Evolutionary conservation across 2,888 invertebrate species (phyloP), one percentile per base, ranked within the genome.

Genomic region (Stenoptilia bipunctidactyla): DNA sequence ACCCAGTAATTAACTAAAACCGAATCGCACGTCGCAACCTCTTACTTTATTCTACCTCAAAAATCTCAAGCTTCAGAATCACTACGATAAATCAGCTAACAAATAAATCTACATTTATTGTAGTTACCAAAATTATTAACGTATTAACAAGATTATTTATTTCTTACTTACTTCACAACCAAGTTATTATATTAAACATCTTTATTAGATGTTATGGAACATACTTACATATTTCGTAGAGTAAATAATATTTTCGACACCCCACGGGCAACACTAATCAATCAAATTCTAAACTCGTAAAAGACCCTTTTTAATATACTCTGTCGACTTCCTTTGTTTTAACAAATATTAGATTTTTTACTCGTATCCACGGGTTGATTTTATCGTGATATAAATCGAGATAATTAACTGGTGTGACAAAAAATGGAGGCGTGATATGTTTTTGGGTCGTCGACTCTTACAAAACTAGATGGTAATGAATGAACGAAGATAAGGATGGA

Each of bases 381-480:
- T 76, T 79, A 82, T 82, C 80, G 55, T 58, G 70, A 75, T 76
- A 75, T 77, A 79, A 76, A 82, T 74, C 73, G 67, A 66, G 75
- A 79, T 80, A 82, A 82, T 82, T 82, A 80, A 82, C 77, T 71
- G 73, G 69, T 73, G 76, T 72, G 77, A 82, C 80, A 82, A 80
- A 82, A 82, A 82, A 72, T 79, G 62, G 71, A 79, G 76, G 79
- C 71, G 72, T 73, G 71, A 77, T 80, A 63, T 71, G 75, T 79
- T 75, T 71, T 74, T 73, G 77, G 69, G 55, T 73, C 77, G 79
- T 80, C 77, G 80, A 73, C 67, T 82, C 64, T 66, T 71, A 79
- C 77, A 76, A 71, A 71, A 67, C 20, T 77, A 80, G 82, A 80
- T 82, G 70, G 76, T 79, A 82, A 82, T 82, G 82, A 82, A 82